phyloP scores from a whole-genome alignment of 1,140 invertebrate species.

The Leptinotarsa defecta region DNA sequence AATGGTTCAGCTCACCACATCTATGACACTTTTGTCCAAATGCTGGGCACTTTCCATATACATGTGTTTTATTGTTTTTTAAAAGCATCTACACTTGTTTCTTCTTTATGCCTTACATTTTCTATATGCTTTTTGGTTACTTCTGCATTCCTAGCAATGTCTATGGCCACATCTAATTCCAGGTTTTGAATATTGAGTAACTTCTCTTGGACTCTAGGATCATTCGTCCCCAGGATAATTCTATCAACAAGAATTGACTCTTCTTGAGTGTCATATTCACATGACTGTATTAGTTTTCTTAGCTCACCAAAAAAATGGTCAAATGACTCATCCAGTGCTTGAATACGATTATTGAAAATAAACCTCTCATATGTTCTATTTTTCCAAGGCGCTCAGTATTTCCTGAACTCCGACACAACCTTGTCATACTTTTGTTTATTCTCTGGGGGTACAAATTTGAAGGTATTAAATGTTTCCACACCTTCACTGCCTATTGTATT shows the following conservation, averaged over 20 bases:
- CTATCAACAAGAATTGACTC: constrained; percentile 40
- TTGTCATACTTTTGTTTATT: constrained; percentile 27
- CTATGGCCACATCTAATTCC: constrained; percentile 43
- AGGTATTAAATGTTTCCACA: constrained; percentile 36
- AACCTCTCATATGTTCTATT: constrained; percentile 24
- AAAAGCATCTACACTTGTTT: constrained; percentile 14
- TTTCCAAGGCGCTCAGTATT: constrained; percentile 42
- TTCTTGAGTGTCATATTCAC: constrained; percentile 35
- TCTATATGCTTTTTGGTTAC: not conserved
- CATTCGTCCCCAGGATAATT: constrained; percentile 42
- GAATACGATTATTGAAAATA: constrained; percentile 21
- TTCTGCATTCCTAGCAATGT: constrained; percentile 33
- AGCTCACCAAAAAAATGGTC: constrained; percentile 44
- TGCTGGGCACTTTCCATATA: constrained; percentile 16
- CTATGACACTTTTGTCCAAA: constrained; percentile 26
- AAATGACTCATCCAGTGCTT: constrained; percentile 45
- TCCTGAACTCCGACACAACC: constrained; percentile 39
- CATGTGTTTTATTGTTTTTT: constrained; percentile 24
- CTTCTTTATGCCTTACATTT: constrained; percentile 15
- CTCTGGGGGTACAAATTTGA: constrained; percentile 32
- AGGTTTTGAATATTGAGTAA: constrained; percentile 47
- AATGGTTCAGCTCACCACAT: constrained; percentile 28
- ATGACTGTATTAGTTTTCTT: constrained; percentile 42
- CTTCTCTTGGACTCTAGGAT: constrained; percentile 43
- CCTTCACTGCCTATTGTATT: constrained; percentile 34